Base-by-base conservation (phyloP, 2,113 vertebrate species). In the Indicator maculatus region DNA sequence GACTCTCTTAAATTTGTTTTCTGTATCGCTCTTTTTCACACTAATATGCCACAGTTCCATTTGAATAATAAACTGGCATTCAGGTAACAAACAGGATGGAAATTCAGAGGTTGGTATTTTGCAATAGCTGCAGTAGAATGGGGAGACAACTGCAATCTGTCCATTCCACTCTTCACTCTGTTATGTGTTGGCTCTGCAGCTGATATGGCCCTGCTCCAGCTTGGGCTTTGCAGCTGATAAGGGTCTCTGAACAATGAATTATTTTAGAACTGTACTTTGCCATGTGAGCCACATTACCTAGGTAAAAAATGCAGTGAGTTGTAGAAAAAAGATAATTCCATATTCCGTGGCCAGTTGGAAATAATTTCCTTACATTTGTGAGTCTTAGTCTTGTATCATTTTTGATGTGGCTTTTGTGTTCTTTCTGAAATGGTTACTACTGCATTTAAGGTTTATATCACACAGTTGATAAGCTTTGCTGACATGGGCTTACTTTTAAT, bases 151-250 rank as follows among this genome's bases (percentile, higher is more conserved):
- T 75, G 72, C 83, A 93, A 55, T 93, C 83, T 88, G 85, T 95
- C 85, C 85, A 94, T 83, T 83, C 79, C 72, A 45, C 36, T 93
- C 69, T 83, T 83, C 88, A 23, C 69, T 86, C 53, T 83, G 50
- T 78, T 90, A 16, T 67, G n/a, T 77, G 65, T 86, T 83, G 69
- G 84, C 88, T 86, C 61, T 91, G 93, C 72, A 81, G 83, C 79
- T 93, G 93, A 93, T 95, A 86, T 23, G 65, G 82, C 82, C 79
- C 33, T 30, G 53, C 65, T 93, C 69, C 88, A 94, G 83, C 69
- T 88, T 91, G 89, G 75, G 85, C 82, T 95, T 91, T 93, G 85
- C 85, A 33, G 76, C 60, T 95, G 91, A 88, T 95, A 91, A 90
- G 65, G 61, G 89, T 93, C 79, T 88, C 90, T 50, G 72, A 93